phyloP scores from a whole-genome alignment of 2,797 vertebrate genomes.

The Saxicola maurus region DNA sequence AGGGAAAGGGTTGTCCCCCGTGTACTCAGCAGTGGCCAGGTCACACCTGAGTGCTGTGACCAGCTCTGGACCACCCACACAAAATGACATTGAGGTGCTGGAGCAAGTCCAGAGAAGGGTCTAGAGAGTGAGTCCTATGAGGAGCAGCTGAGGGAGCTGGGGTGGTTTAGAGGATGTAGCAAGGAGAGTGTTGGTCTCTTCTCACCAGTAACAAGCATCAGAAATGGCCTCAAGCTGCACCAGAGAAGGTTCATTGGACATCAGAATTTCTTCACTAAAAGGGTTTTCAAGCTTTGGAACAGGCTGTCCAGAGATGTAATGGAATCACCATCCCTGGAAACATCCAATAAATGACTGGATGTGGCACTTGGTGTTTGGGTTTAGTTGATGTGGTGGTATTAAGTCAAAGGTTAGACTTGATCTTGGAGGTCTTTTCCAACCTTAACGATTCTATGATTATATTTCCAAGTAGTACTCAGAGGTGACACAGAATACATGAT shows the following conservation, averaged over 20 bases:
- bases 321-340: background rate
- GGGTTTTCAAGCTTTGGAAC: background rate
- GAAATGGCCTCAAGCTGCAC: background rate
- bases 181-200: background rate
- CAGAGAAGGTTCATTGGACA: background rate
- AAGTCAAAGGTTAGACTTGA: background rate
- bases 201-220: fast-evolving
- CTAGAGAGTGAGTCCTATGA: background rate
- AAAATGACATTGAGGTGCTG: background rate
- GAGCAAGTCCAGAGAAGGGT: background rate
- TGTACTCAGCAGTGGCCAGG: background rate
- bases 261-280: background rate
- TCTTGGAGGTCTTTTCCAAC: background rate
- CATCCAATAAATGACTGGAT: background rate
- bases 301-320: background rate
- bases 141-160: background rate
- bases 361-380: background rate
- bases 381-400: background rate
- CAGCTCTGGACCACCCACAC: background rate
- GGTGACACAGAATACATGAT: background rate
- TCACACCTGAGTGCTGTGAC: fast-evolving
- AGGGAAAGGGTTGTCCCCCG: background rate
- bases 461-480: background rate
- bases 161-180: background rate
- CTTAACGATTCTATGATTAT: background rate